Base-by-base conservation (phyloP, 2,113 vertebrate species). In the Neofelis nebulosa region DNA sequence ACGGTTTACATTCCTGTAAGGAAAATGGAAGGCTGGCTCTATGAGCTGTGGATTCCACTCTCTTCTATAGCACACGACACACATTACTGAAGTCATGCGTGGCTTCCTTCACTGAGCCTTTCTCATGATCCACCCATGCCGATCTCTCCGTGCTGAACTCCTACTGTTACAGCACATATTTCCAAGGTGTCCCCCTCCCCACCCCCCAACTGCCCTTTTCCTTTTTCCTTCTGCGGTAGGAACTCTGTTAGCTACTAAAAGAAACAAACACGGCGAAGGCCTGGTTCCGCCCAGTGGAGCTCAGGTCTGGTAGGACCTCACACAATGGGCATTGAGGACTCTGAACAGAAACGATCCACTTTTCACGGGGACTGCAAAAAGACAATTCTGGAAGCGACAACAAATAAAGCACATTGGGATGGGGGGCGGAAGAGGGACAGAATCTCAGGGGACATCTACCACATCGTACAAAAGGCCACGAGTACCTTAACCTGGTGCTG, bases 241-340 rank as follows among this genome's bases (percentile, higher is more conserved):
- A 61, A 33, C 23, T 45, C 31, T 13, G 14, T 10, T 29, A 33
- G 69, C 16, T 10, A 1, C 33, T 31, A 12, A 18, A 76, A 29
- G 33, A 83, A 41, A 11, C 0, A 8, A 25, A 61, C 18, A 16
- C 0, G 3, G 21, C 38, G 0, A 0, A 61, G n/a, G 61, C 25
- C 63, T 41, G 74, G 79, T 18, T n/a, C 10, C 8, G 16, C 33
- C 21, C 31, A 4, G 15, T 23, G 29, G 55, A 25, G 55, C 66
- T 94, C 57, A 38, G 33, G 45, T 50, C 50, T n/a, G 29, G 16
- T 1, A 25, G 73, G 80, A 41, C 45, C 38, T 66, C 81, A 36
- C 14, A 3, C 3, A 31, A 33, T 0, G 15, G 33, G 31, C 78
- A 76, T 0, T 25, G 89, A 65, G 2, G 11, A 41, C 61, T 57